Base-by-base conservation (phyloP, 2,888 invertebrate genomes). In the Cerastis leucographa region DNA sequence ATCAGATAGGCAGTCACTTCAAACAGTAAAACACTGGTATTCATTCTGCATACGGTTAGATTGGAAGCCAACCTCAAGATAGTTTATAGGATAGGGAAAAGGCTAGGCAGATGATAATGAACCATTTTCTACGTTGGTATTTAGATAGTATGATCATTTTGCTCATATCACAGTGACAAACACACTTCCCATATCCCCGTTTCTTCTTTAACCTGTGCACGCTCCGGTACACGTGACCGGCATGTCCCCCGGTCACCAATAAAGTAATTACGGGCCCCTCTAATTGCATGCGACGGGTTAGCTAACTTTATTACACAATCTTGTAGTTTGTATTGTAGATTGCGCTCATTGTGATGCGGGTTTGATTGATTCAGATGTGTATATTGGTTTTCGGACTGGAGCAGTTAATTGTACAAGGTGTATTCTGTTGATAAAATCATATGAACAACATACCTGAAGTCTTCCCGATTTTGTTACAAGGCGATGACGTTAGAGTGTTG, bases 201-300 rank as follows among this genome's bases (percentile, higher is more conserved):
- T 35, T 68, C 74, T 83, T 83, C 78, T 62, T 71, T 61, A 85
- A 69, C 83, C 86, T 66, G 71, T 59, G 64, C 83, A 74, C 76
- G 86, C 71, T 40, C 66, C 66, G 76, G 67, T 54, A 77, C 75
- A 77, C 86, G 88, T 89, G 87, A 87, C 81, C 86, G 84, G 86
- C 86, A 86, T 89, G 85, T 86, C 85, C 71, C 80, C 81, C 69
- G 85, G 87, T 81, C 87, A 88, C 87, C 89, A 88, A 88, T 88
- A 88, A 87, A 87, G 87, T 88, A 84, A 88, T 88, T 87, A 85
- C 87, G 65, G 68, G 71, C 56, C 74, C 65, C 77, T 76, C 78
- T 88, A 88, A 88, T 88, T 88, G 80, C 89, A 87, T 83, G 72
- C 72, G 88, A 85, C 87, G 87, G 88, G 87, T 88, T 88, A 79